Evolutionary conservation across 2,113 vertebrate species (phyloP), one percentile per base, ranked within the genome.

Genomic region (Epinephelus lanceolatus): DNA sequence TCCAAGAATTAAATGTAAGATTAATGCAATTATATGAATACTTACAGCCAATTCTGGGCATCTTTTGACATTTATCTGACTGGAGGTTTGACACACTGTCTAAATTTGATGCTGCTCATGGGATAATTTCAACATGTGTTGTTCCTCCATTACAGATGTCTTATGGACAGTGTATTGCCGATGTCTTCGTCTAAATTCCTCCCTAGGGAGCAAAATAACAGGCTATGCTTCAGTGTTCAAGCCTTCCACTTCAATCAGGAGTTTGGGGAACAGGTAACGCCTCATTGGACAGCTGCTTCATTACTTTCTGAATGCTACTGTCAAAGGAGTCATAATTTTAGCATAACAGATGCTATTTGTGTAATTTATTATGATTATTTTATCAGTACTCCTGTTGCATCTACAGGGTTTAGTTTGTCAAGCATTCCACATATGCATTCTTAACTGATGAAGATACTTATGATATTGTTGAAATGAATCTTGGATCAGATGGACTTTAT

Each of bases 141-240:
- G 21, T 71, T 67, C 8, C 19, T 55, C 12, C 59, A 12, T 78
- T 49, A 15, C 71, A 94, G 91, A 73, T 91, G 84, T 83, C 68
- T 89, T 27, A 30, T 90, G 49, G 88, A 93, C 69, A 90, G 83
- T 57, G 8, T 88, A 3, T 37, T 90, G 30, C 81, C 85, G 2
- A 71, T 80, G 8, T 91, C 85, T 0, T 74, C 86, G 6, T 92
- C 91, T n/a, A 81, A 71, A 80, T 94, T 81, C 78, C 61, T 85
- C 3, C 80, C 17, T 0, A 81, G 81, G 52, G 11, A 59, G 63
- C 71, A 78, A 53, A 60, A 60, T 3, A 83, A 81, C 78, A 78
- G 68, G 21, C 80, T 89, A 0, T 86, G 83, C 51, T 90, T 91
- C 70, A 91, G 78, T 21, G 6, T 93, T 47, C 81, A 89, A 45